Evolutionary conservation across 2,797 vertebrate genomes (phyloP), one percentile per base, ranked within the genome.

Genomic region (Rhynchonycteris naso): DNA sequence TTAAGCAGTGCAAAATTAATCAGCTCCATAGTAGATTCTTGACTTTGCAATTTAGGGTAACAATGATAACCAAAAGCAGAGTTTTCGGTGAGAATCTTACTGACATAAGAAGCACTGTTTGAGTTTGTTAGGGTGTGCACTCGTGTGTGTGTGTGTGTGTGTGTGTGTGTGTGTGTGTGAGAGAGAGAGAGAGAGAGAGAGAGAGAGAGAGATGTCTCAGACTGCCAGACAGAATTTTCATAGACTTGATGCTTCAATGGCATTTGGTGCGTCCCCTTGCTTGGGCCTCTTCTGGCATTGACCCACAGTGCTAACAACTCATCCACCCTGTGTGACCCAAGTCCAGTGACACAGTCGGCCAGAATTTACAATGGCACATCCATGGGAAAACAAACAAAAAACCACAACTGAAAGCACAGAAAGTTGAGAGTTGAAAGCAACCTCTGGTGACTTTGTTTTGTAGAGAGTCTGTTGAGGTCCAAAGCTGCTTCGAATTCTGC

Each of bases 81-180:
- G 58, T 58, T 81, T 80, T 72, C 61, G 68, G 21, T 71, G 59
- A 6, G 30, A 78, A 33, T 91, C 43, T 92, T 83, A 50, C 19
- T 87, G 91, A 94, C 47, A n/a, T 88, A 56, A 87, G 94, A 92
- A 58, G 85, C 50, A 30, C 54, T 87, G 47, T 78, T 91, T 35
- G 80, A 95, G 96, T 92, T 96, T 97, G 78, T 97, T 97, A 65
- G 26, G 96, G 86, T 72, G 88, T 93, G 83, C 90, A 88, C 88
- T 24, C 79, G 94, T 88, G 72, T 93, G 94, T 95, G 56, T 93
- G 92, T 74, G 82, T 95, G 95, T 90, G 91, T 47, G 58, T 94
- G 82, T 38, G 75, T 85, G 87, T 94, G 93, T 79, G 88, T 87
- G 80, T 95, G 50, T 94, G 83, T 82, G 90, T 75, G 54, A 95